Evolutionary conservation across 1,140 invertebrate species (phyloP), one percentile per base, ranked within the genome.

Genomic region (Gonatopus flavifemur): DNA sequence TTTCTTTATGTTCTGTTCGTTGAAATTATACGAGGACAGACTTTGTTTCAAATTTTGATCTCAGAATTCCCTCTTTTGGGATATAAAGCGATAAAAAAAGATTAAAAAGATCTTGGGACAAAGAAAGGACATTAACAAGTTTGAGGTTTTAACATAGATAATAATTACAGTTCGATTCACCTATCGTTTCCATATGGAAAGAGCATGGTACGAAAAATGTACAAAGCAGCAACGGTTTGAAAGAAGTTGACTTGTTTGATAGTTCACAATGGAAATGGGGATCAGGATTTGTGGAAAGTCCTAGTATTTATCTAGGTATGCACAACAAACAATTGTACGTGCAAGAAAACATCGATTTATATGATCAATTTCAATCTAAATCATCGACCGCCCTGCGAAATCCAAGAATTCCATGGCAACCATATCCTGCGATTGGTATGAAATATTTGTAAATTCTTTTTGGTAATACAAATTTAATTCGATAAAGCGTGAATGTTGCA

Each of bases 141-240:
- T 49, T 13, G 7, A 28, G 21, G 20, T 21, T 24, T 48, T 33
- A 40, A 21, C 18, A 50, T 53, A 25, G 20, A 39, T 49, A 24
- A 36, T 24, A 22, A 35, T 51, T 57, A 16, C 67, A 92, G 86
- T 88, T 95, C 64, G 80, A 87, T 49, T 84, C 87, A 35, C 93
- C 94, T 1, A 88, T 97, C 54, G 90, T 92, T 0, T 85, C 86
- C 63, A 86, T 90, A 41, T 96, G 93, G 93, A 78, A 84, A 22
- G 80, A 90, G 37, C 80, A 84, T 58, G 72, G 64, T 32, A 42
- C 57, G 18, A 5, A 54, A 41, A 30, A 53, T 20, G 22, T 25
- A 7, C 28, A 30, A 16, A 38, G 36, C 19, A 40, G 78, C 12
- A 64, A 75, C 16, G 83, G 83, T 32, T 62, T 96, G 15, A 76